phyloP scores from a whole-genome alignment of 2,797 vertebrate species.

The Chaenodraco wilsoni region DNA sequence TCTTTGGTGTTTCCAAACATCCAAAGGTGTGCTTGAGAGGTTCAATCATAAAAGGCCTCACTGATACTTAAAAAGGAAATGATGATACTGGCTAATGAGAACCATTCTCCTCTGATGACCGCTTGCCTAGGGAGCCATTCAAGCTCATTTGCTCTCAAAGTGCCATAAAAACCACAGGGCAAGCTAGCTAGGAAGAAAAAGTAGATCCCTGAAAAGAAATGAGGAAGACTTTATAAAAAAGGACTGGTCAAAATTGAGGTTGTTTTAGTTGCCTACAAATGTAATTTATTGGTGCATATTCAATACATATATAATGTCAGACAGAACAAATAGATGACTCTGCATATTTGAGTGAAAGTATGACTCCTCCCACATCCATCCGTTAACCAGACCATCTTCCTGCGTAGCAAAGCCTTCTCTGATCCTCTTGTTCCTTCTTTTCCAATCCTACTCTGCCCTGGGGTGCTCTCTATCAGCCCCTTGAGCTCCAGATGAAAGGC shows the following conservation, averaged over 20 bases:
- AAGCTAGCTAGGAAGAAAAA: constrained; percentile 42
- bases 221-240: constrained; percentile 27
- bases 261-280: constrained; percentile 27
- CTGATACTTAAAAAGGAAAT: constrained; percentile 71
- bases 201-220: constrained; percentile 26
- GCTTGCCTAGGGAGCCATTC: constrained; percentile 68
- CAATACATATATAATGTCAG: constrained; percentile 3
- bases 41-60: constrained; percentile 63
- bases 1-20: constrained; percentile 49
- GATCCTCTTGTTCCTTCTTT: constrained; percentile 69
- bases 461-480: constrained; percentile 55
- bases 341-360: constrained; percentile 46
- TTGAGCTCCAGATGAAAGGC: constrained; percentile 77
- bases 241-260: constrained; percentile 20
- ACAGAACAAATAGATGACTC: constrained; percentile 43
- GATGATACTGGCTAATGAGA: constrained; percentile 78
- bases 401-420: constrained; percentile 58
- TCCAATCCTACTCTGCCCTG: constrained; percentile 59
- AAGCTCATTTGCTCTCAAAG: constrained; percentile 67
- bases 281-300: too few species aligned
- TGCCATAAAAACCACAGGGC: constrained; percentile 67
- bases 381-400: constrained; percentile 60
- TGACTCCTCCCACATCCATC: constrained; percentile 53
- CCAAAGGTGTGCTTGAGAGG: constrained; percentile 65
- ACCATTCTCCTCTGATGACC: constrained; percentile 71